A percentile compares a stretch with the other conserved stretches of the same genome.
Evolutionary conservation across 1,140 invertebrate genomes (phyloP).

Genomic region (Notospermus geniculatus): DNA sequence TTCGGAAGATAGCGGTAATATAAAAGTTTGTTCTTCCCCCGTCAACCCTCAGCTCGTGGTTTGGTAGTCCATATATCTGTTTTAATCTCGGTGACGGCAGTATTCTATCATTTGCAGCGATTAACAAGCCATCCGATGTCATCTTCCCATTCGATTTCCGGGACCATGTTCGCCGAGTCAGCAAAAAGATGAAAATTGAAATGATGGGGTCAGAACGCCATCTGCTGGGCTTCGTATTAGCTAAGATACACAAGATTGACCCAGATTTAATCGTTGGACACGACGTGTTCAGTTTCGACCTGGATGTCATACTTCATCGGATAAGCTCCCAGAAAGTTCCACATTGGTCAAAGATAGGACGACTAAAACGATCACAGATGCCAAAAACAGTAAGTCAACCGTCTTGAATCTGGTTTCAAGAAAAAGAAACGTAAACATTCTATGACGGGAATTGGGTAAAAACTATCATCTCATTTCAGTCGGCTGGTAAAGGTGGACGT

Average conservation of each 20-base stretch:
- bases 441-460: too few relatives aligned
- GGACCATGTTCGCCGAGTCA: slow-evolving; percentile 59
- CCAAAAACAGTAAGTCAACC: slow-evolving; percentile 55
- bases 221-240: slow-evolving; percentile 69
- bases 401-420: too few relatives aligned
- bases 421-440: too few relatives aligned
- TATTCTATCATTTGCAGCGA: slow-evolving; percentile 63
- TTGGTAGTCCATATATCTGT: too few relatives aligned
- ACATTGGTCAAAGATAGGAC: slow-evolving; percentile 87
- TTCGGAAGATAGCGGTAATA: too few relatives aligned
- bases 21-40: slow-evolving; percentile 1
- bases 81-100: too few relatives aligned
- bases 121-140: slow-evolving; percentile 74
- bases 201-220: slow-evolving; percentile 80
- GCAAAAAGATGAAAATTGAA: slow-evolving; percentile 64
- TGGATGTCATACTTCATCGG: slow-evolving; percentile 83
- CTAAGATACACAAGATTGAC: slow-evolving; percentile 78
- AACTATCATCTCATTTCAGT: slow-evolving; percentile 21
- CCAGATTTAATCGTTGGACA: slow-evolving; percentile 93
- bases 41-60: neutral
- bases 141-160: slow-evolving; percentile 77
- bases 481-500: slow-evolving; percentile 31
- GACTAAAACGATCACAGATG: slow-evolving; percentile 70
- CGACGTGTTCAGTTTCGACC: slow-evolving; percentile 82
- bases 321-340: slow-evolving; percentile 71